Evolutionary conservation across 2,797 vertebrate genomes (phyloP).

Genomic region (Psittacula echo): DNA sequence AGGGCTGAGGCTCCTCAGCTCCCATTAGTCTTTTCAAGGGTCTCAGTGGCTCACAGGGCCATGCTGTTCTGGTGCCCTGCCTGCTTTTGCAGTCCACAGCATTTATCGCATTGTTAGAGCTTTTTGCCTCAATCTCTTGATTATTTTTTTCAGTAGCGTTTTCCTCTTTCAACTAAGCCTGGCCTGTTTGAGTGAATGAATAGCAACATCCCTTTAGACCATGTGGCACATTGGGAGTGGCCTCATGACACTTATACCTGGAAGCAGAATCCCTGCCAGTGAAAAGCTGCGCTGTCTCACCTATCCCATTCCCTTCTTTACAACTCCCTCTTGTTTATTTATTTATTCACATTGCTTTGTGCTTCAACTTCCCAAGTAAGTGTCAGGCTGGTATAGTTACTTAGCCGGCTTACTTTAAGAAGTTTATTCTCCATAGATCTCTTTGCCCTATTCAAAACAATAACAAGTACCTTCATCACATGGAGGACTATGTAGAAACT

Average conservation of each 20-base stretch:
- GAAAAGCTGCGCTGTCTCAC: not conserved
- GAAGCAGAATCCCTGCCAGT: not conserved
- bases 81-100: not conserved
- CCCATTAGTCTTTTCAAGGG: not conserved
- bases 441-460: not conserved
- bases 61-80: not conserved
- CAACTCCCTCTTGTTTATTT: not conserved
- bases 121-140: constrained; percentile 15
- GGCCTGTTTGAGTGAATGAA: not conserved
- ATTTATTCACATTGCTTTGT: not conserved
- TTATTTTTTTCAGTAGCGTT: not conserved
- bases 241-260: not conserved
- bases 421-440: not conserved
- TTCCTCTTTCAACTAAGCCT: not conserved
- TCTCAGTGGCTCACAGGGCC: constrained; percentile 2
- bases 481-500: not conserved
- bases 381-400: not conserved
- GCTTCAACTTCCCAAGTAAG: not conserved
- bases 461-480: not conserved
- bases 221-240: not conserved
- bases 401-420: not conserved
- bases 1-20: not conserved
- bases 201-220: not conserved
- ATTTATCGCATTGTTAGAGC: constrained; percentile 38
- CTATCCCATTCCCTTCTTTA: not conserved